A percentile compares a stretch with the other conserved stretches of the same genome.
Conservation (phyloP, 2,113 vertebrate genomes). For the Colistium nudipinnis region DNA sequence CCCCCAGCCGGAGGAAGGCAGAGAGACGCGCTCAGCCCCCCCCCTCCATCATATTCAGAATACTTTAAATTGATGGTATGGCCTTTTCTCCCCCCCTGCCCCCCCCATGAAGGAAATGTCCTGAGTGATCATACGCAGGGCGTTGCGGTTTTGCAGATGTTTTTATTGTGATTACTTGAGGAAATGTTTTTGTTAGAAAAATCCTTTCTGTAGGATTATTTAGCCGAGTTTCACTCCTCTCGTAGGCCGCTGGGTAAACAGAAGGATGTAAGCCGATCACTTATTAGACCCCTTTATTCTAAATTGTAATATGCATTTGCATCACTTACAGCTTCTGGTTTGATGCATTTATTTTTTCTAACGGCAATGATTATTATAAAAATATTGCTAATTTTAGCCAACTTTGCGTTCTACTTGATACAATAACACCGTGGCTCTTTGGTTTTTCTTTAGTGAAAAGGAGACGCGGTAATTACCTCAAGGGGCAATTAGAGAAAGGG, state of each 20-base stretch:
- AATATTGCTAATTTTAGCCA: constrained; percentile 59
- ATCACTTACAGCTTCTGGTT: constrained; percentile 35
- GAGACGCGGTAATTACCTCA: constrained; percentile 80
- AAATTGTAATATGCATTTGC: constrained; percentile 42
- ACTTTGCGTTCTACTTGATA: constrained; percentile 52
- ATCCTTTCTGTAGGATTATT: constrained; percentile 63
- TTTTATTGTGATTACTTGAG: constrained; percentile 79
- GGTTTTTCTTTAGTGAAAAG: constrained; percentile 75
- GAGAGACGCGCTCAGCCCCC: constrained; percentile 66
- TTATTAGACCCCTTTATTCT: constrained; percentile 48
- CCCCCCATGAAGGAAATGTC: constrained; percentile 47
- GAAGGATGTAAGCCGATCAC: constrained; percentile 24
- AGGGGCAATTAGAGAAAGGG: constrained; percentile 80
- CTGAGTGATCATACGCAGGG: constrained; percentile 68
- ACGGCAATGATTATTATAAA: constrained; percentile 43
- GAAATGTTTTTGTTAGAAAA: constrained; percentile 79
- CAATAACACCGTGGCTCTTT: constrained; percentile 68
- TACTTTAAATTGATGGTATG: constrained; percentile 58
- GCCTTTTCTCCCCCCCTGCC: neutral
- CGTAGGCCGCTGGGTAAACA: constrained; percentile 50
- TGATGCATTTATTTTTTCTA: constrained; percentile 55
- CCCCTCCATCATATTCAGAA: constrained; percentile 69
- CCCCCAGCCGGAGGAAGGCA: constrained; percentile 65
- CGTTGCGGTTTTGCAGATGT: constrained; percentile 66
- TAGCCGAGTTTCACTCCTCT: constrained; percentile 37